phyloP scores from a whole-genome alignment of 2,797 vertebrate species.

The Gymnothorax reevesii region DNA sequence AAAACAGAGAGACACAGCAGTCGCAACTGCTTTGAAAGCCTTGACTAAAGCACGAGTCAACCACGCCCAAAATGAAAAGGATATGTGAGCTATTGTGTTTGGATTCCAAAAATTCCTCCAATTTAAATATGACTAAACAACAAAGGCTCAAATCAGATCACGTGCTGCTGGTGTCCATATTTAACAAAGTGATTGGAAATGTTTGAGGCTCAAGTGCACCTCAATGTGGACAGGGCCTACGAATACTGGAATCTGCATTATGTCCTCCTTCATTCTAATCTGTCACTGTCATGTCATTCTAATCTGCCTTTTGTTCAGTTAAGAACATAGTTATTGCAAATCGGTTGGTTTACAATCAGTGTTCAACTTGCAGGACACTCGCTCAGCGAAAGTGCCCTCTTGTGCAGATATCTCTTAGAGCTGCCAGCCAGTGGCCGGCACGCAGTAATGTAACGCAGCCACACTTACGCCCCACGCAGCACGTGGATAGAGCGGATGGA shows the following conservation, averaged over 20 bases:
- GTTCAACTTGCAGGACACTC: neutral
- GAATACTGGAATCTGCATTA: neutral
- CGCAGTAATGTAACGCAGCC: neutral
- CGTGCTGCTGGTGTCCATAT: neutral
- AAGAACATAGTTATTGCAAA: neutral
- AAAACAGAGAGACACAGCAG: neutral
- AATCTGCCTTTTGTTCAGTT: neutral
- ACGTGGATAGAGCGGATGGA: constrained; percentile 84
- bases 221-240: neutral
- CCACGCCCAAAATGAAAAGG: neutral
- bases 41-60: neutral
- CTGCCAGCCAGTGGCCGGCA: neutral
- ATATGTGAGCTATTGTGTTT: neutral
- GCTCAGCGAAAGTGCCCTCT: neutral
- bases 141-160: neutral
- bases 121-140: neutral
- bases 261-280: neutral
- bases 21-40: neutral
- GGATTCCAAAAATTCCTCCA: neutral
- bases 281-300: neutral
- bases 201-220: too few species aligned
- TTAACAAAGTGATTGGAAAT: neutral
- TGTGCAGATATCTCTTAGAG: neutral
- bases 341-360: neutral
- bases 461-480: constrained; percentile 80